These are phyloP conservation scores for Astropecten irregularis DNA, from an alignment of 53 echinoderm and acorn worm species.

Conservation along the genomic window DNA sequence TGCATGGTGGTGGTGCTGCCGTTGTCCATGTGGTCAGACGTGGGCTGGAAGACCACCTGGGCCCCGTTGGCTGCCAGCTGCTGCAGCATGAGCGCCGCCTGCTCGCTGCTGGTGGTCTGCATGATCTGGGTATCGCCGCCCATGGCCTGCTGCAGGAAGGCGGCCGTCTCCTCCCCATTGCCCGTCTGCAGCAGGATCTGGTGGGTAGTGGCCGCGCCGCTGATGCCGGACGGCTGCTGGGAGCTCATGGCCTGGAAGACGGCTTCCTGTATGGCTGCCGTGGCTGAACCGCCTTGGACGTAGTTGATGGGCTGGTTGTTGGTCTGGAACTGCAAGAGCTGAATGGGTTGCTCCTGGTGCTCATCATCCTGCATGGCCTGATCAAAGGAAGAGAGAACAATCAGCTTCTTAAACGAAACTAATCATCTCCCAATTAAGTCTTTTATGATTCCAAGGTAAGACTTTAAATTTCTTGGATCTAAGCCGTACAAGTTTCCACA, in stretches of 20 bases:
- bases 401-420: no score
- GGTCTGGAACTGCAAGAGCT: conserved; percentile 70
- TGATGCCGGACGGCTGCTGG: background rate
- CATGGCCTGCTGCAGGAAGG: conserved; percentile 37
- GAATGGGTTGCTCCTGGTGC: conserved; percentile 56
- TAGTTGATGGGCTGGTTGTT: conserved; percentile 52
- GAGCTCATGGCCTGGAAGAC: conserved; percentile 58
- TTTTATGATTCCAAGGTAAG: no score
- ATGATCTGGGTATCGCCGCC: conserved; percentile 51
- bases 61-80: conserved; percentile 87
- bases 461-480: no score
- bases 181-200: conserved; percentile 59
- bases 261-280: conserved; percentile 77
- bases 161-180: conserved; percentile 41
- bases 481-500: no score
- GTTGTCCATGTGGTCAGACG: conserved; percentile 61
- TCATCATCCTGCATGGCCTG: conserved; percentile 60
- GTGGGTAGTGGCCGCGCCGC: conserved; percentile 13
- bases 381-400: background rate
- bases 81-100: conserved; percentile 86
- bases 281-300: conserved; percentile 68
- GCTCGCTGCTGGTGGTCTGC: conserved; percentile 86
- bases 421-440: no score
- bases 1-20: conserved; percentile 82
- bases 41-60: conserved; percentile 89